phyloP scores from a whole-genome alignment of 2,888 invertebrate genomes.

The Pachymerium ferrugineum region DNA sequence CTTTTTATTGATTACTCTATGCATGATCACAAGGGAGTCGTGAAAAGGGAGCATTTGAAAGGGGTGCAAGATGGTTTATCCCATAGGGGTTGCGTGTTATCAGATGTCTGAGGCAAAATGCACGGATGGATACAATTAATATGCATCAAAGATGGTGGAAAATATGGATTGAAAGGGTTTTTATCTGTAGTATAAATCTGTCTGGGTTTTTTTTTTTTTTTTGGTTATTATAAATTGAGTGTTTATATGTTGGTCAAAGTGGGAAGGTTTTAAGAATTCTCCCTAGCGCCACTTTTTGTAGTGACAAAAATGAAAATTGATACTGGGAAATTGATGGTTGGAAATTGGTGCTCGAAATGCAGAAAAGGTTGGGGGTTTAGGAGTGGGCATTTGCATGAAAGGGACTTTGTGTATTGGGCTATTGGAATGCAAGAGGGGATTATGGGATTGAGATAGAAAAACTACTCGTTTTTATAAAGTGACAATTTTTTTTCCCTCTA shows the following conservation, averaged over 20 bases:
- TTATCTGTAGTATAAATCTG: neutral
- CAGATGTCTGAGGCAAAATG: conserved; percentile 11
- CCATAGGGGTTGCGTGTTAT: conserved; percentile 9
- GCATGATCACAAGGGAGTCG: neutral
- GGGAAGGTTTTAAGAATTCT: neutral
- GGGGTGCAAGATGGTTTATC: conserved; percentile 16
- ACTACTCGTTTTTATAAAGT: neutral
- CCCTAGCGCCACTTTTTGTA: no score
- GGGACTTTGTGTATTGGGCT: neutral
- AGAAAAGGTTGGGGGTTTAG: neutral
- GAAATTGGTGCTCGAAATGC: neutral
- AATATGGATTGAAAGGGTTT: conserved; percentile 5
- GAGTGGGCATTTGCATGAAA: conserved; percentile 27
- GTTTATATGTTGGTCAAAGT: neutral
- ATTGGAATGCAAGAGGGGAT: conserved; percentile 10
- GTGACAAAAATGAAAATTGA: conserved; percentile 28
- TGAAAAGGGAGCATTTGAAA: neutral
- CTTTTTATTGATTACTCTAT: conserved; percentile 14
- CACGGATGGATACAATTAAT: conserved; percentile 14
- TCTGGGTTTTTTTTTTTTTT: neutral
- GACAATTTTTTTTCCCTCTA: neutral
- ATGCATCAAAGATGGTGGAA: neutral
- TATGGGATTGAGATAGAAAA: neutral
- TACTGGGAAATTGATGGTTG: conserved; percentile 23
- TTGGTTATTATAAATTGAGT: conserved; percentile 3